Evolutionary conservation across 2,113 vertebrate species (phyloP), one percentile per base, ranked within the genome.

Genomic region (Phalacrocorax carbo): DNA sequence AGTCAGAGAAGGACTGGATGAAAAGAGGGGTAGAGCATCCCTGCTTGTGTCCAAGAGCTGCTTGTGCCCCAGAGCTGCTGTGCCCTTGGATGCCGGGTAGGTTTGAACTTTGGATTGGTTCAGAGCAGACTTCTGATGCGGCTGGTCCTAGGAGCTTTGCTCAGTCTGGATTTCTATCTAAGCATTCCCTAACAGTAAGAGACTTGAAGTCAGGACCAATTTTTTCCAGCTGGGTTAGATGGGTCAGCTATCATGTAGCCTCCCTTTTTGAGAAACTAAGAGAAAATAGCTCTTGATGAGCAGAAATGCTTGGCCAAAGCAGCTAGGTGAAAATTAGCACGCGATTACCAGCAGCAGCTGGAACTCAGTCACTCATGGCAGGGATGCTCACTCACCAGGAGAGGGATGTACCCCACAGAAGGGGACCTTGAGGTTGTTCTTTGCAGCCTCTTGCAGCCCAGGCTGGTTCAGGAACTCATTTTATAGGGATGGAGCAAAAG

Each of bases 151-250:
- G 66, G 80, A 88, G 86, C 69, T 49, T 18, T 4, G 60, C 83
- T 96, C 69, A 16, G 55, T 40, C 64, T 0, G 0, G 15, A 84
- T 96, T 91, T 89, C 20, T 73, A 16, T 54, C 75, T 48, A 11
- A 65, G 71, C 49, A 42, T 30, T 72, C 71, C 3, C 94, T 97
- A 95, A 96, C 93, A 66, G 62, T 14, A 91, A 94, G 94, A 89
- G 97, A 95, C 97, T 97, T 44, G 78, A 85, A 97, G 94, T 97
- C 97, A 96, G 95, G 96, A 97, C 86, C 34, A 9, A 92, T 96
- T 96, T 95, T 95, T 96, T 96, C 93, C 94, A 29, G 93, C 94
- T 94, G 94, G 95, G 9, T 97, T 96, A 70, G 93, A 95, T n/a
- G 91, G 91, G 91, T 95, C 95, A 96, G 89, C 81, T 72, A 66